These are phyloP conservation scores for Xiphophorus birchmanni DNA, from an alignment of 2,797 vertebrate species.

Conservation along the genomic window DNA sequence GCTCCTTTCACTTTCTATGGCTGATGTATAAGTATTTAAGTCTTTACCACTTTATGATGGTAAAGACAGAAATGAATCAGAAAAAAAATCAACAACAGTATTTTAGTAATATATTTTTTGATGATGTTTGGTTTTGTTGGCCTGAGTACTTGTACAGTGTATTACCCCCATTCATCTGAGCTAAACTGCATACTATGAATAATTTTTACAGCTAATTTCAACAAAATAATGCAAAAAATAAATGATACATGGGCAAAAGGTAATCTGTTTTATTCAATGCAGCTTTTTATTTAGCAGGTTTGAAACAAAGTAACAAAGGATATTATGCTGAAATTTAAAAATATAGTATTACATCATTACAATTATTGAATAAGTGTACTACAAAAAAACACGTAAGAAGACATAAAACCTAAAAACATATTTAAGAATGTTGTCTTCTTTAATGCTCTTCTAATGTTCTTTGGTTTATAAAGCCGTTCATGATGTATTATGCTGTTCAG, in stretches of 20 bases:
- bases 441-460: conserved; percentile 19
- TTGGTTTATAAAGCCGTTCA: conserved; percentile 59
- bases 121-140: not conserved
- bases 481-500: conserved; percentile 72
- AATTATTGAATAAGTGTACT: conserved; percentile 17
- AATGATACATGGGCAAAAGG: not conserved
- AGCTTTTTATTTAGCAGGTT: not conserved
- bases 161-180: not conserved
- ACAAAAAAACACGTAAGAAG: not conserved
- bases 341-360: not conserved
- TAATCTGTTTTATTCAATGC: not conserved
- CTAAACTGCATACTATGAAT: not conserved
- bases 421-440: not conserved
- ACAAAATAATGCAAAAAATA: not conserved
- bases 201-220: not conserved
- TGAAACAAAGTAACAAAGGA: not conserved
- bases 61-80: not conserved
- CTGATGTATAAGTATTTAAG: not conserved
- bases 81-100: not conserved
- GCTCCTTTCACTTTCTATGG: not conserved
- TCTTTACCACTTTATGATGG: not conserved
- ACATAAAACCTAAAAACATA: not conserved
- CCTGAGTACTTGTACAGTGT: not conserved
- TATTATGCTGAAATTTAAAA: not conserved
- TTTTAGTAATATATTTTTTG: not conserved